A percentile compares a stretch with the other conserved stretches of the same genome.
Evolutionary conservation across 2,113 vertebrate species (phyloP).

Genomic region (Pachyramphus minor): DNA sequence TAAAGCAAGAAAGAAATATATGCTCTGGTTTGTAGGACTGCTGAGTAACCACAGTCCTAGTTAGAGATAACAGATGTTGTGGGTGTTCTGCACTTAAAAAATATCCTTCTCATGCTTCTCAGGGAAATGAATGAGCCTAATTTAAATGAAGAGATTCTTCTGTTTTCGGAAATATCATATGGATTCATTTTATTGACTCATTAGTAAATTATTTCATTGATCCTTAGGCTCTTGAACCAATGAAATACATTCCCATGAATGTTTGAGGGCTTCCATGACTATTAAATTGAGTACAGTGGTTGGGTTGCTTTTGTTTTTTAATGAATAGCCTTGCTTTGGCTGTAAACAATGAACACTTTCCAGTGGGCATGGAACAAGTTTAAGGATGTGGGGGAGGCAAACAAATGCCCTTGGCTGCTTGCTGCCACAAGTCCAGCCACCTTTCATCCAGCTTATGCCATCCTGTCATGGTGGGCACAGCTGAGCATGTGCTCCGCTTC

Average conservation of each 20-base stretch:
- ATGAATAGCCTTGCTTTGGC: background rate
- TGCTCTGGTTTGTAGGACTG: background rate
- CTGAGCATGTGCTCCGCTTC: background rate
- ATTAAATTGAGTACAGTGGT: background rate
- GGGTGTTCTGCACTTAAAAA: background rate
- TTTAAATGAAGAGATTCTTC: background rate
- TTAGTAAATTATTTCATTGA: background rate
- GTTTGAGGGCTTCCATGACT: background rate
- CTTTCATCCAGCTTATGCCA: background rate
- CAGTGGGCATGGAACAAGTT: too few species aligned
- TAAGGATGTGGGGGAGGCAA: background rate
- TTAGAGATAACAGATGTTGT: conserved; percentile 34
- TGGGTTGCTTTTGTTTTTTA: background rate
- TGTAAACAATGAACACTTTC: background rate
- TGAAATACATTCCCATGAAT: background rate
- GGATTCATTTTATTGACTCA: background rate
- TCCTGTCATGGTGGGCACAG: background rate
- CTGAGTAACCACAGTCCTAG: background rate
- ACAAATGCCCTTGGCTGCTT: background rate
- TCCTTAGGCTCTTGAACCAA: background rate
- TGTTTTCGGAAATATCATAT: background rate
- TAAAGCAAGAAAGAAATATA: background rate
- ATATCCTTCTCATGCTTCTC: background rate
- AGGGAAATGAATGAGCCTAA: background rate
- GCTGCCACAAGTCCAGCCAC: background rate